These are phyloP conservation scores for Scomber scombrus DNA, from an alignment of 2,113 vertebrate genomes.

Conservation along the genomic window DNA sequence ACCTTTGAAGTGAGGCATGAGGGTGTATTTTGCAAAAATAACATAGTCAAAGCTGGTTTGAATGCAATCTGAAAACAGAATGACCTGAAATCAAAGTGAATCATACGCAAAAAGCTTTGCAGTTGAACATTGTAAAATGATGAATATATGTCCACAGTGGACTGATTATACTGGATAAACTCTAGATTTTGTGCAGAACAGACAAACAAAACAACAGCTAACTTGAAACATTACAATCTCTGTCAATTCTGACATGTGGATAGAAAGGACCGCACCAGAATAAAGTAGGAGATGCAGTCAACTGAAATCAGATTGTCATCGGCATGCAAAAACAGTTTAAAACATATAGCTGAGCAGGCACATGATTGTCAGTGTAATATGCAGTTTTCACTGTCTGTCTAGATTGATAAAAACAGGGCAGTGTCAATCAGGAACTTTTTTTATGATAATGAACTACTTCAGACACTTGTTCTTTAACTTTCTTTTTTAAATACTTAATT, in stretches of 20 bases:
- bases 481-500: no score
- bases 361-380: conserved; percentile 24
- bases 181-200: conserved; percentile 3
- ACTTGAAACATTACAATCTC: conserved; percentile 29
- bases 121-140: conserved; percentile 10
- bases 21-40: neutral
- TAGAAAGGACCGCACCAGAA: conserved; percentile 17
- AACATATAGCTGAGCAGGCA: conserved; percentile 17
- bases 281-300: conserved; percentile 28
- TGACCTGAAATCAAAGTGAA: neutral
- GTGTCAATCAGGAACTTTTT: conserved; percentile 4
- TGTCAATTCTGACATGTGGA: conserved; percentile 15
- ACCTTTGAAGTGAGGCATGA: conserved; percentile 3
- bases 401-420: neutral
- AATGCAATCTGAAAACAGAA: conserved; percentile 13
- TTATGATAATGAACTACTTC: conserved; percentile 3
- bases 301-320: conserved; percentile 25
- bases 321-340: conserved; percentile 16
- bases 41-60: neutral
- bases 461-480: conserved; percentile 12
- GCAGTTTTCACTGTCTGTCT: conserved; percentile 1
- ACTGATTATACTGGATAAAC: conserved; percentile 32
- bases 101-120: neutral
- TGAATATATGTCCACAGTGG: neutral
- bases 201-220: conserved; percentile 28